Evolutionary conservation across 2,113 vertebrate species (phyloP).

Genomic region (Ptychochromis oligacanthus): DNA sequence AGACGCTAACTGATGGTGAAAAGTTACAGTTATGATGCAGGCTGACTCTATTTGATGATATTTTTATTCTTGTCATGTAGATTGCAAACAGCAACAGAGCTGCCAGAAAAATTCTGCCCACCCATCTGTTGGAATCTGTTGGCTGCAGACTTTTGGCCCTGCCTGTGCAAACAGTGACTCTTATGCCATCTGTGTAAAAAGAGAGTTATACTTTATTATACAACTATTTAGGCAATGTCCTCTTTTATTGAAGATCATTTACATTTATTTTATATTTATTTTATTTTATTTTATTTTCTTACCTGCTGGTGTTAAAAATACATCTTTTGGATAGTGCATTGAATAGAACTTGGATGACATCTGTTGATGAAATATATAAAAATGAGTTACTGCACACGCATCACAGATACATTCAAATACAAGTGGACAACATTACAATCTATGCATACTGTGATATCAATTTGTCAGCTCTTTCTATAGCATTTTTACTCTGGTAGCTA

Average conservation of each 20-base stretch:
- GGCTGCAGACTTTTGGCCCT: not conserved
- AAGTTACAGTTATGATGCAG: conserved; percentile 11
- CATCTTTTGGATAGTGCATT: not conserved
- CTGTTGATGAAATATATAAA: conserved; percentile 21
- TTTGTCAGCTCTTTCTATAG: not conserved
- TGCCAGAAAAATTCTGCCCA: conserved; percentile 6
- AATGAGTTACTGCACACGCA: not conserved
- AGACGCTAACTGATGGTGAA: conserved; percentile 36
- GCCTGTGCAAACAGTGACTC: not conserved
- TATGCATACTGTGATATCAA: not conserved
- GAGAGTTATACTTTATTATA: not conserved
- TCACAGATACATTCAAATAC: not conserved
- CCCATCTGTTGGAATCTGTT: conserved; percentile 18
- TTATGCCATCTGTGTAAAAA: not conserved
- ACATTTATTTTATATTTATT: not conserved
- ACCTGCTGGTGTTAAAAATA: conserved; percentile 40
- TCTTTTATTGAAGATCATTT: not conserved
- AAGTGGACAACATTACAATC: not conserved
- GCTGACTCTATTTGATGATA: not conserved
- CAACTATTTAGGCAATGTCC: not conserved
- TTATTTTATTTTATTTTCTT: not conserved
- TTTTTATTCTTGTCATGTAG: conserved; percentile 20
- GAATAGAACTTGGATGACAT: not conserved
- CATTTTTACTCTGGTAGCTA: no score
- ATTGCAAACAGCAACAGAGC: conserved; percentile 35